Conservation (phyloP, 2,888 invertebrate species). For the Oligia strigilis region DNA sequence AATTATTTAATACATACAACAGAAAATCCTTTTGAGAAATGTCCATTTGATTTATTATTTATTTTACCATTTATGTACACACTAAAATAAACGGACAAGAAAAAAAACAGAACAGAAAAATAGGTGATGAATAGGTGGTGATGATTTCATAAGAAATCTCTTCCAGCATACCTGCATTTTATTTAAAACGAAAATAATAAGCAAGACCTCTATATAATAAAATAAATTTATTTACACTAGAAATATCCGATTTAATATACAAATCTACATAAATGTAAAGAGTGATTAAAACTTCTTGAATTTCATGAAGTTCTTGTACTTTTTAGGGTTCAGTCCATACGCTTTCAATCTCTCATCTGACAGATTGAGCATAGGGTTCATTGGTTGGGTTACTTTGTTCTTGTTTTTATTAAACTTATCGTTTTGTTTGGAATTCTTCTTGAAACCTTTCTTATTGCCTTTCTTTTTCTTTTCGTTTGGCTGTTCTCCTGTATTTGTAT, state of each 20-base stretch:
- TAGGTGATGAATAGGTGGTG: too few species aligned
- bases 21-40: not conserved
- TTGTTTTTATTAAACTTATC: constrained; percentile 75
- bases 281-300: constrained; percentile 89
- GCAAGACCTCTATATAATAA: constrained; percentile 9
- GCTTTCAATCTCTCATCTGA: constrained; percentile 96
- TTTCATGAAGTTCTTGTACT: constrained; percentile 94
- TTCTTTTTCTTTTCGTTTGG: constrained; percentile 69
- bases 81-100: too few species aligned
- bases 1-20: not conserved
- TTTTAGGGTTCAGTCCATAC: constrained; percentile 97
- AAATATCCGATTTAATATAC: constrained; percentile 20
- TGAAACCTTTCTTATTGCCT: constrained; percentile 66
- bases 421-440: constrained; percentile 73
- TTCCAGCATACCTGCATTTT: too few species aligned
- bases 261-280: constrained; percentile 22
- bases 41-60: too few species aligned
- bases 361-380: constrained; percentile 84
- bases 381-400: constrained; percentile 66
- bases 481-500: constrained; percentile 42
- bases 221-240: constrained; percentile 59
- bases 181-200: constrained; percentile 10
- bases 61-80: too few species aligned
- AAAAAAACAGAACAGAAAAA: too few species aligned
- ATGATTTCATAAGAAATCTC: too few species aligned